Percentiles rank a stretch among this genome's conserved stretches.
These are phyloP conservation scores for Hydropotes inermis DNA, from an alignment of 2,113 vertebrate species.

Conservation along the genomic window DNA sequence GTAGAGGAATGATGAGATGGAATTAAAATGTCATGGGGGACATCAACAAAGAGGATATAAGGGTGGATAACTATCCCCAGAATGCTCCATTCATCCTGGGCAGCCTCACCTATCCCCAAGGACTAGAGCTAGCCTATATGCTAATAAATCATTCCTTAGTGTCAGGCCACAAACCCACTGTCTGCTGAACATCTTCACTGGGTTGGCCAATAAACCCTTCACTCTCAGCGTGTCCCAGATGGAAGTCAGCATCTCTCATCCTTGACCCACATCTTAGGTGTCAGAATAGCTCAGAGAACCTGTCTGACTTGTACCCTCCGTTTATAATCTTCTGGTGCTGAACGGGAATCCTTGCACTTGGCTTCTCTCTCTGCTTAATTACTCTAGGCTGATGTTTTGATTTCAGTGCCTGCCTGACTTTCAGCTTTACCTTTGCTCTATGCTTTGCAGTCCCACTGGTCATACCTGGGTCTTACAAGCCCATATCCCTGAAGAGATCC, in stretches of 20 bases:
- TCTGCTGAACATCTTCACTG: not conserved
- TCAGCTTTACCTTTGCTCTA: not conserved
- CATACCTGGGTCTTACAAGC: not conserved
- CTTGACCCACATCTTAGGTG: not conserved
- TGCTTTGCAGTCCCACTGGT: not conserved
- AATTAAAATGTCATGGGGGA: slow-evolving; percentile 64
- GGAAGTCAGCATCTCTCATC: not conserved
- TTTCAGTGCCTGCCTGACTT: not conserved
- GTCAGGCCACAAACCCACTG: not conserved
- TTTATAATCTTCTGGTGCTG: not conserved
- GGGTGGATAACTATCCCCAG: not conserved
- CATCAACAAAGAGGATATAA: slow-evolving; percentile 39
- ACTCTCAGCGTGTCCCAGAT: not conserved
- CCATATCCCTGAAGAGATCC: not conserved
- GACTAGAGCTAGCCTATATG: not conserved
- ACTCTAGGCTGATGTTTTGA: not conserved
- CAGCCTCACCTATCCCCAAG: not conserved
- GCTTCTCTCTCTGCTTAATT: not conserved
- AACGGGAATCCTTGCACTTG: not conserved
- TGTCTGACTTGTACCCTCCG: not conserved
- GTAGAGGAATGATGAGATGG: slow-evolving; percentile 53
- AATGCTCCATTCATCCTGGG: not conserved
- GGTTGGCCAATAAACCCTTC: not conserved
- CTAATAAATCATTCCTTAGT: not conserved
- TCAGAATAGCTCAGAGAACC: not conserved